These are phyloP conservation scores for Plectrocnemia conspersa DNA, from an alignment of 1,140 invertebrate genomes.

Conservation along the genomic window DNA sequence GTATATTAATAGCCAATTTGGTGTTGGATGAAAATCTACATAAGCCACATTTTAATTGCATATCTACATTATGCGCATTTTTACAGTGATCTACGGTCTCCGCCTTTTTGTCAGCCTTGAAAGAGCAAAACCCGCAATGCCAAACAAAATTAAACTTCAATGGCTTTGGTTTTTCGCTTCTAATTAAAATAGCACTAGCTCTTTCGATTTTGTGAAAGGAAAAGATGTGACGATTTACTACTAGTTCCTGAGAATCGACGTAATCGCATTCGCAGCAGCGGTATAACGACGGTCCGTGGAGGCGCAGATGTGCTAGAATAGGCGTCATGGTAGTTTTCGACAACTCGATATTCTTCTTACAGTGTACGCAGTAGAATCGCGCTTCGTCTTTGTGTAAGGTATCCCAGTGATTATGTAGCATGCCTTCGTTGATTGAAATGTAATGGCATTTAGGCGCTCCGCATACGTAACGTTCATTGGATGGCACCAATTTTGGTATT, in stretches of 20 bases:
- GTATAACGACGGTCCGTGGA: slow-evolving; percentile 67
- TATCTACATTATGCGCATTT: slow-evolving; percentile 56
- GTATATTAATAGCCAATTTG: slow-evolving; percentile 54
- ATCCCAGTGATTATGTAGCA: slow-evolving; percentile 67
- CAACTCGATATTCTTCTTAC: slow-evolving; percentile 41
- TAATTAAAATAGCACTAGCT: slow-evolving; percentile 52
- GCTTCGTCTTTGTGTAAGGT: slow-evolving; percentile 61
- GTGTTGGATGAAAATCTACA: slow-evolving; percentile 58
- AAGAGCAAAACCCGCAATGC: slow-evolving; percentile 65
- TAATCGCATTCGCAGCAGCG: slow-evolving; percentile 64
- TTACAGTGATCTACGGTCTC: slow-evolving; percentile 57
- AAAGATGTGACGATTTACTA: slow-evolving; percentile 61
- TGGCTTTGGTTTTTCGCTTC: slow-evolving; percentile 53
- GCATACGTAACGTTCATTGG: slow-evolving; percentile 64
- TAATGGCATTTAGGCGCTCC: slow-evolving; percentile 65
- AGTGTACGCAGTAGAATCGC: slow-evolving; percentile 66
- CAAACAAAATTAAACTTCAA: slow-evolving; percentile 56
- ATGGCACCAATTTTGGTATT: slow-evolving; percentile 60
- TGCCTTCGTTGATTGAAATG: slow-evolving; percentile 65
- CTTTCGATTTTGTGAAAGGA: slow-evolving; percentile 58
- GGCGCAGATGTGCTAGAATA: slow-evolving; percentile 63
- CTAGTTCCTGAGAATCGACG: slow-evolving; percentile 57
- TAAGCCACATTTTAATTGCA: slow-evolving; percentile 62
- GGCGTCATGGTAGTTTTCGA: slow-evolving; percentile 41
- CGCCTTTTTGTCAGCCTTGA: slow-evolving; percentile 55